These are phyloP conservation scores for Elegia similella DNA, from an alignment of 2,888 invertebrate species.

Conservation along the genomic window DNA sequence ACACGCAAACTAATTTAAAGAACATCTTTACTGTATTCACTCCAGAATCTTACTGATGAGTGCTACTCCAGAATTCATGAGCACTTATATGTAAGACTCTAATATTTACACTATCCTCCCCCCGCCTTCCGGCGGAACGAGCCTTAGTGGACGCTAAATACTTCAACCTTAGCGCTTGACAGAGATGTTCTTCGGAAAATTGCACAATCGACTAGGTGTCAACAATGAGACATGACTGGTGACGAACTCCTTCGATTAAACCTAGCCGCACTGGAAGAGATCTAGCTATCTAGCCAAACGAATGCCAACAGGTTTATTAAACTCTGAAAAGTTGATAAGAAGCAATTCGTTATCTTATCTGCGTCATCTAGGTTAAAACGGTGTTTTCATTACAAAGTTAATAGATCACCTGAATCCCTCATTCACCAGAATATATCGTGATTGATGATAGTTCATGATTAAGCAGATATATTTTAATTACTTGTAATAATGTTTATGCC, in stretches of 20 bases:
- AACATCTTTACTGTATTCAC: slow-evolving; percentile 58
- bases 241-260: slow-evolving; percentile 56
- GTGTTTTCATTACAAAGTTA: background rate
- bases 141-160: slow-evolving; percentile 74
- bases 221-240: slow-evolving; percentile 67
- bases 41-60: slow-evolving; percentile 62
- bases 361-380: background rate
- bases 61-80: slow-evolving; percentile 70
- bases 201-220: slow-evolving; percentile 74
- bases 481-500: background rate
- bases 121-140: slow-evolving; percentile 67
- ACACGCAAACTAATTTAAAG: slow-evolving; percentile 49
- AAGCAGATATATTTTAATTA: background rate
- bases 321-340: background rate
- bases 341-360: background rate
- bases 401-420: background rate
- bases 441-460: background rate
- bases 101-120: slow-evolving; percentile 78
- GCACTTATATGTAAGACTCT: slow-evolving; percentile 75
- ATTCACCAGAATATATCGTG: background rate
- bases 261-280: slow-evolving; percentile 29
- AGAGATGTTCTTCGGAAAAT: slow-evolving; percentile 74
- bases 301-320: background rate
- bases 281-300: background rate
- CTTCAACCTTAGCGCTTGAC: slow-evolving; percentile 77